Conservation (phyloP, 2,113 vertebrate genomes). For the Plectropomus leopardus region DNA sequence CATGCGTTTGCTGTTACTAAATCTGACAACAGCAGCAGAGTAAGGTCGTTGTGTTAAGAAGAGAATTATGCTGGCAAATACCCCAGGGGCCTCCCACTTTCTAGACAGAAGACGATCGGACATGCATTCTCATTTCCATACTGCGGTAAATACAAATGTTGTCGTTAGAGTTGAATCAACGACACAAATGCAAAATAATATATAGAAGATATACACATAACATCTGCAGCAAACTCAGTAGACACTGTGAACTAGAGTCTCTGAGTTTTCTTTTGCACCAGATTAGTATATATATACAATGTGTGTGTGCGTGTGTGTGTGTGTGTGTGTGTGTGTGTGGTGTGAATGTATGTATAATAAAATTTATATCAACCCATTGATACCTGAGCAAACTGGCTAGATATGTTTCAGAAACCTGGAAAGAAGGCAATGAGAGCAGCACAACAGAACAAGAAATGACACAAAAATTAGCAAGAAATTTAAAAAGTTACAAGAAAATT, state of each 20-base stretch:
- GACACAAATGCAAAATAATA: conserved; percentile 6
- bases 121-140: conserved; percentile 41
- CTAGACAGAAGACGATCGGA: conserved; percentile 50
- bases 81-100: conserved; percentile 56
- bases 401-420: no score
- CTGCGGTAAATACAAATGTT: conserved; percentile 53
- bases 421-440: no score
- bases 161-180: conserved; percentile 43
- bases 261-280: neutral
- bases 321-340: no score
- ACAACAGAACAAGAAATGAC: no score
- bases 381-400: no score
- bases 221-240: conserved; percentile 14
- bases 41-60: conserved; percentile 77
- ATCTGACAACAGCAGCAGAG: conserved; percentile 77
- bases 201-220: neutral
- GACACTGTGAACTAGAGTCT: neutral
- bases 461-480: no score
- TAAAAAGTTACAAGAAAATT: no score
- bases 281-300: neutral
- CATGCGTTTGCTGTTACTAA: conserved; percentile 69
- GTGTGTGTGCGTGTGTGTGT: no score
- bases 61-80: conserved; percentile 76
- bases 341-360: no score
- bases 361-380: no score